These are phyloP conservation scores for Noturus placidus DNA, from an alignment of 2,113 vertebrate species.

Conservation along the genomic window DNA sequence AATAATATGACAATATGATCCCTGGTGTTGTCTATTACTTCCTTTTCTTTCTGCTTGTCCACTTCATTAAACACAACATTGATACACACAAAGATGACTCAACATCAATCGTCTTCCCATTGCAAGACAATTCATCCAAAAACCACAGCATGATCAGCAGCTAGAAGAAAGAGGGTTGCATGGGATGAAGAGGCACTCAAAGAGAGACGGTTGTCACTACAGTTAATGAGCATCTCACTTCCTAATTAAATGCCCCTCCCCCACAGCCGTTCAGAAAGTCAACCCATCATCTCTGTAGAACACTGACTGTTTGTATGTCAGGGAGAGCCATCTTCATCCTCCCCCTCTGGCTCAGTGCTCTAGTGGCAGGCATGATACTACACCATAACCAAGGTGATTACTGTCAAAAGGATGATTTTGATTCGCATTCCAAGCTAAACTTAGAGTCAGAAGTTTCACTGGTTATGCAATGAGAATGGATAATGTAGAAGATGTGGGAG, in stretches of 20 bases:
- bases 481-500: background rate
- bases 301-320: conserved; percentile 33
- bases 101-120: conserved; percentile 16
- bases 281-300: conserved; percentile 41
- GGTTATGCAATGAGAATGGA: conserved; percentile 18
- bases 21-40: background rate
- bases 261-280: conserved; percentile 39
- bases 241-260: conserved; percentile 53
- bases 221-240: conserved; percentile 49
- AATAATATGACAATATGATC: background rate
- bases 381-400: conserved; percentile 51
- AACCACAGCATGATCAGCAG: conserved; percentile 62
- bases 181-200: conserved; percentile 12
- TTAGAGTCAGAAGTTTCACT: conserved; percentile 23
- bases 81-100: background rate
- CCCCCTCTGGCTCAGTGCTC: conserved; percentile 15
- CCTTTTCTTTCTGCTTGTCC: background rate
- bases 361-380: conserved; percentile 16
- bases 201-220: conserved; percentile 11
- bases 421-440: conserved; percentile 28
- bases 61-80: background rate
- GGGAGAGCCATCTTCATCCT: conserved; percentile 29
- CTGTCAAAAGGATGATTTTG: conserved; percentile 49
- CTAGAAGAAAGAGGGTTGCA: conserved; percentile 14
- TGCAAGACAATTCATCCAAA: conserved; percentile 43